A percentile compares a stretch with the other conserved stretches of the same genome.
Conservation (phyloP, 1,140 invertebrate species). For the Elysia chlorotica region DNA sequence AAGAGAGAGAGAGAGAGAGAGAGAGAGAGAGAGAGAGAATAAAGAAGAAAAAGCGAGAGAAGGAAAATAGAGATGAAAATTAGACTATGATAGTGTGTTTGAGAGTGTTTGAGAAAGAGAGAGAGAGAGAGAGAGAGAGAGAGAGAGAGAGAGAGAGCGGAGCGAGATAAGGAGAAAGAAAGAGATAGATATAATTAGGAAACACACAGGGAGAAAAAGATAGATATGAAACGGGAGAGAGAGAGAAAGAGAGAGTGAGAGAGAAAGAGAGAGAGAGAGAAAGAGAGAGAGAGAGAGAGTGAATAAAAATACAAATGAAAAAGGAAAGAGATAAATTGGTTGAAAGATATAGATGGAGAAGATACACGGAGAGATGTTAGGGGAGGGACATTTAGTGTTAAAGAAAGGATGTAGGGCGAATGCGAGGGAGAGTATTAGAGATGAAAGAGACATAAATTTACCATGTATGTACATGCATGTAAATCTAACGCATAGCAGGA, state of each 20-base stretch:
- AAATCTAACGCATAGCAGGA: no score
- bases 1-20: background rate
- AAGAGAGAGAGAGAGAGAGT: background rate
- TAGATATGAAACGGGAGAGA: background rate
- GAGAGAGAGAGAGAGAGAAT: background rate
- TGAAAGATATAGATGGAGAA: no score
- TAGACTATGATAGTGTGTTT: background rate
- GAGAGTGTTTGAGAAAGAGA: background rate
- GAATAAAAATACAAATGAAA: background rate
- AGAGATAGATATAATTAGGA: constrained; percentile 1
- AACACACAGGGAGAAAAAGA: background rate
- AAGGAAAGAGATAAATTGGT: background rate
- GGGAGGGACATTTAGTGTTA: no score
- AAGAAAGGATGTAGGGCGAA: no score
- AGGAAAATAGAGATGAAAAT: background rate
- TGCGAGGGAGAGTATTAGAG: no score
- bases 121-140: constrained; percentile 7
- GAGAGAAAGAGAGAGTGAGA: constrained; percentile 3
- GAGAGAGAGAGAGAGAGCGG: constrained; percentile 1
- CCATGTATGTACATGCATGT: no score
- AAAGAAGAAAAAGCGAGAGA: no score
- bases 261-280: constrained; percentile 4
- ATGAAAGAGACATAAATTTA: no score
- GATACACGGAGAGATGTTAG: no score
- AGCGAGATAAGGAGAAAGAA: background rate